These are phyloP conservation scores for Drosophila lini DNA, from an alignment of 1,140 invertebrate species.

Conservation along the genomic window DNA sequence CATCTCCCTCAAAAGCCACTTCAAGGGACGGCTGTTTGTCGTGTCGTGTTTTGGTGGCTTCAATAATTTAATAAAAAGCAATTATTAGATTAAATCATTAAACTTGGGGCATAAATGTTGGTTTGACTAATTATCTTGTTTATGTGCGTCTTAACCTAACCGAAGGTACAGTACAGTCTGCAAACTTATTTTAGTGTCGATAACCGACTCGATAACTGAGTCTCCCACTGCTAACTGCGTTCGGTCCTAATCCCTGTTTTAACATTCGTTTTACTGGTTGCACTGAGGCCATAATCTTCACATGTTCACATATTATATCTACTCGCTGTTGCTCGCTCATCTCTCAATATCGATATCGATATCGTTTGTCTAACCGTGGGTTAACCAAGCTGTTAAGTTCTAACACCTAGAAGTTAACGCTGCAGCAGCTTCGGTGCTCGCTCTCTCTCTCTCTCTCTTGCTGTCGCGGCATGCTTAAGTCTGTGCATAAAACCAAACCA, in stretches of 20 bases:
- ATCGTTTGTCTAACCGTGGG: conserved; percentile 23
- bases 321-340: conserved; percentile 16
- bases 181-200: background rate
- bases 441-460: conserved; percentile 1
- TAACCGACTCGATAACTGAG: conserved; percentile 5
- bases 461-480: conserved; percentile 13
- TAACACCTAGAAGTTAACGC: conserved; percentile 13
- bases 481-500: background rate
- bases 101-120: background rate
- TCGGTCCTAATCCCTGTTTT: conserved; percentile 12
- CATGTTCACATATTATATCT: background rate
- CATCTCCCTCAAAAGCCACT: no score
- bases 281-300: conserved; percentile 10
- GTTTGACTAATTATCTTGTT: background rate
- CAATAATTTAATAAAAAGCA: background rate
- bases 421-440: conserved; percentile 17
- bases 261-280: conserved; percentile 1
- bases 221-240: background rate
- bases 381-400: conserved; percentile 22
- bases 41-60: background rate
- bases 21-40: background rate
- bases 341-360: conserved; percentile 8
- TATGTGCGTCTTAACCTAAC: background rate
- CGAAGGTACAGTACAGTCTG: conserved; percentile 3
- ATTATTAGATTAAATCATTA: background rate